Base-by-base conservation (phyloP, 2,797 vertebrate genomes). In the Gymnoscopelus braueri region DNA sequence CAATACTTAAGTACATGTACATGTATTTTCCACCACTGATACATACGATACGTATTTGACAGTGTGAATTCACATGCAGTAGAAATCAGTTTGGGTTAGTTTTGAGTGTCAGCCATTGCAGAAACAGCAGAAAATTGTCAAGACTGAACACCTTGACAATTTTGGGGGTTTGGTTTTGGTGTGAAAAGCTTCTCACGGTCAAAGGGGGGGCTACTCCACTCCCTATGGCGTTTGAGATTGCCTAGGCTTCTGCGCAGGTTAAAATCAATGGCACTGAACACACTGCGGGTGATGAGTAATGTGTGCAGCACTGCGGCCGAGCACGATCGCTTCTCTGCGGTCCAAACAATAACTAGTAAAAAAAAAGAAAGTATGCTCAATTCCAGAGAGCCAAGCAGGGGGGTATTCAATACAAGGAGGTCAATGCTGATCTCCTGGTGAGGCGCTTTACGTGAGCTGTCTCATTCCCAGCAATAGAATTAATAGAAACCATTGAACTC, bases 201-300 rank as follows among this genome's bases (percentile, higher is more conserved):
- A 55, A n/a, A 10, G 2, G 8, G 12, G 3, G 8, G 19, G 8
- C 63, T n/a, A 35, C 8, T 59, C 29, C 39, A 35, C 39, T 82
- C 62, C 75, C 82, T 49, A 65, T 65, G 24, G 78, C 67, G 47
- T 65, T 69, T 58, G 50, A 74, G 74, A 83, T 83, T 74, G 74
- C 65, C 67, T 71, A 77, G 51, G 60, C 80, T 82, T 85, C 66
- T 50, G 62, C 76, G 61, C 63, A 79, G 75, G 80, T 82, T 63
- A 82, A 84, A 87, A 87, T 87, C 84, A 78, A 82, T 89, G 79
- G 64, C 60, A 73, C 14, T 76, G 84, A 75, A 77, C 44, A 68
- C 72, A 39, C 81, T 29, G 65, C 73, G 64, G 84, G 78, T 75
- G 81, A 72, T 85, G 62, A 63, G 65, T 76, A 78, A 67, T 81